These are phyloP conservation scores for Mongoloraphidia duomilia DNA, from an alignment of 2,888 invertebrate genomes.

Conservation along the genomic window DNA sequence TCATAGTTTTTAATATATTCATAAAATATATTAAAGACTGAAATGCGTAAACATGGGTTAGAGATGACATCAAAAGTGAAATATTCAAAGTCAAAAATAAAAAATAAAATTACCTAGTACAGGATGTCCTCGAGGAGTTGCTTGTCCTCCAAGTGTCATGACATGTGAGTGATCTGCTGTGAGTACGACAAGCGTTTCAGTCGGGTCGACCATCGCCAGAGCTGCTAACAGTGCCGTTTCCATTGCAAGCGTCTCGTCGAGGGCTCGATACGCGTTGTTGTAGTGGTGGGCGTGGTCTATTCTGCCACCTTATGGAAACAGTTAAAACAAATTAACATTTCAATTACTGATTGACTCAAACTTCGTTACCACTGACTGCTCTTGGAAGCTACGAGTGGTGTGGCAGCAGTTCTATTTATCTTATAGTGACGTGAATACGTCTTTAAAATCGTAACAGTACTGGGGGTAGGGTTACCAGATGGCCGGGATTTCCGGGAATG, in stretches of 20 bases:
- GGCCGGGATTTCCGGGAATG: no score
- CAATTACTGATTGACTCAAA: no score
- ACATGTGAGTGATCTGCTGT: constrained; percentile 72
- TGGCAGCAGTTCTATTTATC: no score
- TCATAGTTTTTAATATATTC: no score
- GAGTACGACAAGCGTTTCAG: constrained; percentile 47
- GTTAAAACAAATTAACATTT: background rate
- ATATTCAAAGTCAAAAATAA: background rate
- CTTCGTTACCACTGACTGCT: no score
- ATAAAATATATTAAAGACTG: background rate
- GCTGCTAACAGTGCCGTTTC: constrained; percentile 60
- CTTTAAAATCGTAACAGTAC: no score
- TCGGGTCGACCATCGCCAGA: constrained; percentile 47
- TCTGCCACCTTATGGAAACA: constrained; percentile 44
- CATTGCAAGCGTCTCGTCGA: constrained; percentile 62
- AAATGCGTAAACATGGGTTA: background rate
- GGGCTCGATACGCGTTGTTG: constrained; percentile 62
- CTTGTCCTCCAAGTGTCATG: constrained; percentile 64
- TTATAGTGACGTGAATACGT: no score
- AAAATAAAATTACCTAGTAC: constrained; percentile 45
- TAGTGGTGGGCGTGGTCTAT: constrained; percentile 72
- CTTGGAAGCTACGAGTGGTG: no score
- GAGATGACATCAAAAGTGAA: no score
- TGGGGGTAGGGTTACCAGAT: no score
- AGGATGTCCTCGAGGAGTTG: constrained; percentile 62